Percentiles rank a stretch among this genome's conserved stretches.
Evolutionary conservation across 2,888 invertebrate genomes (phyloP).

Genomic region (Amaurobius ferox): DNA sequence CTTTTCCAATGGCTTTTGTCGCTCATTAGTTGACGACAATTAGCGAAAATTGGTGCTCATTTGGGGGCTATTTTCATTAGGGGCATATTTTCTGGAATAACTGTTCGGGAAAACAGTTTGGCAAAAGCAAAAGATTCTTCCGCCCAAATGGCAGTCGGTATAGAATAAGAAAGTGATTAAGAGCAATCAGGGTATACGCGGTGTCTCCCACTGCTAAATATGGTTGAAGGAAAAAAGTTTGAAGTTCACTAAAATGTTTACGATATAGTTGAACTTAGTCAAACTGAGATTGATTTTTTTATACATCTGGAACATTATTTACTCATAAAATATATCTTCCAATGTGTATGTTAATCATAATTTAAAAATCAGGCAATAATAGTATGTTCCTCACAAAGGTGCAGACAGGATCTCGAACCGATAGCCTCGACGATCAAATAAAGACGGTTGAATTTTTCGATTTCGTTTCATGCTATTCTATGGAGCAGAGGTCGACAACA

Average conservation of each 20-base stretch:
- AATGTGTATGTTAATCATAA: no score
- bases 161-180: slow-evolving; percentile 7
- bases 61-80: slow-evolving; percentile 56
- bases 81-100: slow-evolving; percentile 20
- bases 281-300: not conserved
- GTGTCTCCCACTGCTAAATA: not conserved
- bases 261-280: not conserved
- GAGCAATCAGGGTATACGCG: not conserved
- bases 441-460: no score
- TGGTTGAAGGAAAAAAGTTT: not conserved
- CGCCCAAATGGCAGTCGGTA: not conserved
- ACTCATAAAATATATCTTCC: no score
- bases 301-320: no score
- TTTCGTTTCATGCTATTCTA: no score
- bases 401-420: no score
- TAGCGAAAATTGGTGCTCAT: slow-evolving; percentile 59
- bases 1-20: slow-evolving; percentile 29
- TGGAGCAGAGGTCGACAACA: no score
- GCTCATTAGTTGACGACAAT: slow-evolving; percentile 64
- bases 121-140: slow-evolving; percentile 16
- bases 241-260: not conserved
- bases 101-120: not conserved
- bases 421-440: no score
- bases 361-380: no score
- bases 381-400: no score